Evolutionary conservation across 2,113 vertebrate species (phyloP).

Genomic region (Callorhinus ursinus): DNA sequence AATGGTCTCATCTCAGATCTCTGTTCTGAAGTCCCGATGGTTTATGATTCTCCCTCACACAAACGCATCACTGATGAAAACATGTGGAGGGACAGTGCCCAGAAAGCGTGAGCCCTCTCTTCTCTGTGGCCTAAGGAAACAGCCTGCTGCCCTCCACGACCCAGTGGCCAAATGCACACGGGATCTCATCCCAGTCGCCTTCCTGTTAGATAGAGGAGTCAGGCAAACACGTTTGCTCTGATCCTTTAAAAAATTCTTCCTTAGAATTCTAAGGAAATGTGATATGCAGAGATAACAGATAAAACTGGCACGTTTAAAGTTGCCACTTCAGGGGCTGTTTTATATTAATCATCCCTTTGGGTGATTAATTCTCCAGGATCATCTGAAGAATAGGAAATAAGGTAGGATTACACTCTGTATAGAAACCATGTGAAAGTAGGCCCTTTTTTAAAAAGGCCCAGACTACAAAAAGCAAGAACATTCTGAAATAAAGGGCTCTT

Average conservation of each 20-base stretch:
- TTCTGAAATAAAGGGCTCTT: conserved; percentile 49
- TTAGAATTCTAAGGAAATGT: conserved; percentile 70
- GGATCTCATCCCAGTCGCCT: neutral
- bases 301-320: conserved; percentile 27
- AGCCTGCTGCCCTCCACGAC: neutral
- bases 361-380: neutral
- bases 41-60: neutral
- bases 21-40: accelerated
- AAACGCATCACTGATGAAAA: neutral
- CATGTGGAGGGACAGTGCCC: neutral
- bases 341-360: neutral
- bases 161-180: neutral
- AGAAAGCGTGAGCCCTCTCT: neutral
- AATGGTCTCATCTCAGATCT: neutral
- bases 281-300: conserved; percentile 62
- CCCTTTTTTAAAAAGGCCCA: conserved; percentile 31
- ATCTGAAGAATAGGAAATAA: conserved; percentile 45
- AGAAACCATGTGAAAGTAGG: conserved; percentile 8
- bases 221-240: conserved; percentile 38
- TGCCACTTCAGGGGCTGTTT: neutral
- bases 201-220: conserved; percentile 50
- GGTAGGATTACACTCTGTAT: conserved; percentile 17
- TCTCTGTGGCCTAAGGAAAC: neutral
- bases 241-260: conserved; percentile 34
- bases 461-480: neutral